Evolutionary conservation across 2,888 invertebrate species (phyloP).

Genomic region (Sisyra terminalis): DNA sequence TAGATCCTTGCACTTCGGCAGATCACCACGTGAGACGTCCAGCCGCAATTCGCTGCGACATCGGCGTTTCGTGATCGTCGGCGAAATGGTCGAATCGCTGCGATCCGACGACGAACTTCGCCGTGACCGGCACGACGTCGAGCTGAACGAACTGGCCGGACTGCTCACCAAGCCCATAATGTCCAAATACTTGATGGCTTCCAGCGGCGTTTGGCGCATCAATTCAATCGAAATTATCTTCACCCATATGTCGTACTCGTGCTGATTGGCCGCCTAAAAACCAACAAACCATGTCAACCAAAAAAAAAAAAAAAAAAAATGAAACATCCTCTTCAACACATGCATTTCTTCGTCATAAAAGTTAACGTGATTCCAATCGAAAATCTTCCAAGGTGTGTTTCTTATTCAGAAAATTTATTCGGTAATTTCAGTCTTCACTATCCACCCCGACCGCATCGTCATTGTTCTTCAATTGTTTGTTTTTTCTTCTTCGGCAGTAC

Average conservation of each 20-base stretch:
- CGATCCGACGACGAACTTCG: slow-evolving; percentile 7
- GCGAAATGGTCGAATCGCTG: slow-evolving; percentile 1
- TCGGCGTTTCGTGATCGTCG: slow-evolving; percentile 2
- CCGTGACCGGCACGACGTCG: slow-evolving; percentile 6
- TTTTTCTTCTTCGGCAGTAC: too few relatives aligned
- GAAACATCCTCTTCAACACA: too few relatives aligned
- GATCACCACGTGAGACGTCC: neutral
- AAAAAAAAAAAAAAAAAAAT: too few relatives aligned
- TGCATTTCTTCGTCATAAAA: too few relatives aligned
- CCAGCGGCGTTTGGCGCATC: slow-evolving; percentile 56
- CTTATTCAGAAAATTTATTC: too few relatives aligned
- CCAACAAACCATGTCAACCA: slow-evolving; percentile 19
- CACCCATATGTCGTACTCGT: slow-evolving; percentile 57
- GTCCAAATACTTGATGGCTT: slow-evolving; percentile 53
- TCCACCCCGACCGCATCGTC: too few relatives aligned
- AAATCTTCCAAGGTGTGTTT: too few relatives aligned
- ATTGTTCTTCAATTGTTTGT: too few relatives aligned
- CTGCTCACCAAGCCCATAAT: slow-evolving; percentile 40
- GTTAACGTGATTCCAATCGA: too few relatives aligned
- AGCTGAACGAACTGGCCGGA: slow-evolving; percentile 10
- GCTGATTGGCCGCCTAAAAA: slow-evolving; percentile 51
- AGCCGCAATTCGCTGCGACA: slow-evolving; percentile 4
- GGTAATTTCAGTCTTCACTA: too few relatives aligned
- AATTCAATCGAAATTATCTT: slow-evolving; percentile 57
- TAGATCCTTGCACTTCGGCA: neutral